Percentiles rank a stretch among this genome's conserved stretches.
These are phyloP conservation scores for Tokudaia tokunoshimensis DNA, from an alignment of 2,797 vertebrate genomes.

Conservation along the genomic window DNA sequence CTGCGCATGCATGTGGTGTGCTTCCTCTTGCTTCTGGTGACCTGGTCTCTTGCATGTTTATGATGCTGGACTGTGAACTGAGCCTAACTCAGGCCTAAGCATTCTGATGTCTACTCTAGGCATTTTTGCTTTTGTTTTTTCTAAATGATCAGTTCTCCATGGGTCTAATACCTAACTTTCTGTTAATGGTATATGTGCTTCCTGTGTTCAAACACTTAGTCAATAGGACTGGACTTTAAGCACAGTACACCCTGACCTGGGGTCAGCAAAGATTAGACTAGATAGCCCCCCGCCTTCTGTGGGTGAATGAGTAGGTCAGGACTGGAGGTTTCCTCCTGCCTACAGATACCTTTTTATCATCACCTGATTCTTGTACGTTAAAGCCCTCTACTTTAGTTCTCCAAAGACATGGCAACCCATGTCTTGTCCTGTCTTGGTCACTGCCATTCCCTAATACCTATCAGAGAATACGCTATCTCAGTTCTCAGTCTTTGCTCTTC, in stretches of 20 bases:
- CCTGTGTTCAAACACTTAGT: no score
- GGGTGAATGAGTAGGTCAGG: no score
- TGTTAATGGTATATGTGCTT: not conserved
- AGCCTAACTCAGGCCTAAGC: not conserved
- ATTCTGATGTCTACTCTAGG: not conserved
- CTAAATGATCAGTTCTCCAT: not conserved
- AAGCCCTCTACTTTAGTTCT: not conserved
- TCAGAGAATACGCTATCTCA: not conserved
- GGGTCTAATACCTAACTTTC: not conserved
- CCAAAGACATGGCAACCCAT: not conserved
- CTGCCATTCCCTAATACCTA: not conserved
- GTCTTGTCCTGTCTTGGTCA: not conserved
- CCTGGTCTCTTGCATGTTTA: not conserved
- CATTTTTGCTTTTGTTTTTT: not conserved
- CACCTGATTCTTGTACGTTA: not conserved
- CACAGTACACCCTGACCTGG: not conserved
- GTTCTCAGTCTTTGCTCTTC: not conserved
- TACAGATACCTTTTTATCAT: not conserved
- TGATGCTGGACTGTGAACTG: not conserved
- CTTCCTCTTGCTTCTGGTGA: not conserved
- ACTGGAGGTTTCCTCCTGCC: not conserved
- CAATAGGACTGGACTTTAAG: not conserved
- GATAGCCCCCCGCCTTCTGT: not conserved
- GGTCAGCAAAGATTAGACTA: not conserved
- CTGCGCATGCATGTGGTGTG: rapidly evolving